Percentiles rank a stretch among this genome's conserved stretches.
phyloP scores from a whole-genome alignment of 2,113 vertebrate species.

The Thalassoma bifasciatum region DNA sequence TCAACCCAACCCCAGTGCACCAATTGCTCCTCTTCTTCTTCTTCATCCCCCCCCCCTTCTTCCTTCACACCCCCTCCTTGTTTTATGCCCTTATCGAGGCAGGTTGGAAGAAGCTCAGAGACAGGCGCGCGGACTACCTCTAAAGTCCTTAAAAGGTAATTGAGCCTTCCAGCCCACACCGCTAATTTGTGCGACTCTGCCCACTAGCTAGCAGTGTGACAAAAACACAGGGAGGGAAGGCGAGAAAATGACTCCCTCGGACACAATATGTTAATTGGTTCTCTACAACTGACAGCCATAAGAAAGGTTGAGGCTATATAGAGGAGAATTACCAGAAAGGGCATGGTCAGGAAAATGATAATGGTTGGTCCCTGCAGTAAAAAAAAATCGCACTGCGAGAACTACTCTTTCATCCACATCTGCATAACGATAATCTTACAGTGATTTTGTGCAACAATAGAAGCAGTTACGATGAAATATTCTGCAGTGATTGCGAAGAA shows the following conservation, averaged over 20 bases:
- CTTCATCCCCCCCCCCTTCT: neutral
- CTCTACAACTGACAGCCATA: conserved; percentile 73
- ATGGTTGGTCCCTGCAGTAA: conserved; percentile 57
- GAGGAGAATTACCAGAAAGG: conserved; percentile 70
- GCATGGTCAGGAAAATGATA: conserved; percentile 68
- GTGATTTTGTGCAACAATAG: conserved; percentile 60
- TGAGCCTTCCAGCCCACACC: conserved; percentile 81
- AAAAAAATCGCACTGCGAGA: conserved; percentile 30
- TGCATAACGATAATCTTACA: conserved; percentile 56
- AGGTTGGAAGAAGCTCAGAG: conserved; percentile 65
- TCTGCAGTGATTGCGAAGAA: conserved; percentile 27
- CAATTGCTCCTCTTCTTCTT: conserved; percentile 50
- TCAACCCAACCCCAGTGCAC: conserved; percentile 53
- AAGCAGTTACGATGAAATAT: conserved; percentile 46
- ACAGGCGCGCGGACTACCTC: conserved; percentile 72
- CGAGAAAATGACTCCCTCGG: conserved; percentile 72
- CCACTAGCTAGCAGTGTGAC: conserved; percentile 75
- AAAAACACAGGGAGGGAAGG: conserved; percentile 68
- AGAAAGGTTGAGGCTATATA: conserved; percentile 74
- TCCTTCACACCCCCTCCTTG: conserved; percentile 5
- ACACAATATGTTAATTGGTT: conserved; percentile 83
- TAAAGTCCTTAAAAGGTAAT: conserved; percentile 84
- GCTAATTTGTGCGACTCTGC: conserved; percentile 82
- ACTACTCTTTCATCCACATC: conserved; percentile 53
- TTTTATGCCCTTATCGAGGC: conserved; percentile 63